phyloP scores from a whole-genome alignment of 2,113 vertebrate genomes.

The Stegostoma tigrinum region DNA sequence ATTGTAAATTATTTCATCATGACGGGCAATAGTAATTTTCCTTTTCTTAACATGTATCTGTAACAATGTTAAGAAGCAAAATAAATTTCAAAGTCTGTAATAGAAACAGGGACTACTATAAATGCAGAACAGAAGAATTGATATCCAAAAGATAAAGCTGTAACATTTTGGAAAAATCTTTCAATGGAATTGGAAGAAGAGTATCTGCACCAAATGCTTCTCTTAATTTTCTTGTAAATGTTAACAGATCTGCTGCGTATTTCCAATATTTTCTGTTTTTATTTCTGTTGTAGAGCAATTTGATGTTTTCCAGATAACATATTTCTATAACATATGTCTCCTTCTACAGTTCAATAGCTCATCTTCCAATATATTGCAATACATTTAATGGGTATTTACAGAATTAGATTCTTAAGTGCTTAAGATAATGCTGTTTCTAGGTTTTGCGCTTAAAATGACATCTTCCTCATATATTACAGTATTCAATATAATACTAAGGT shows the following conservation, averaged over 20 bases:
- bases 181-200: background rate
- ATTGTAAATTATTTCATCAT: background rate
- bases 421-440: background rate
- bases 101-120: background rate
- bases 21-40: background rate
- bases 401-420: background rate
- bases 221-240: background rate
- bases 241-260: background rate
- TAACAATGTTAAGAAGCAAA: background rate
- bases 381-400: background rate
- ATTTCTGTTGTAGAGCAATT: background rate
- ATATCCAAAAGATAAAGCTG: background rate
- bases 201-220: background rate
- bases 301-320: background rate
- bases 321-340: background rate
- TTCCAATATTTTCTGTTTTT: background rate
- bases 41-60: background rate
- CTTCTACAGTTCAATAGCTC: background rate
- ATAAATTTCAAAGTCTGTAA: background rate
- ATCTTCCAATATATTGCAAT: background rate
- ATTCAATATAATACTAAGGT: background rate
- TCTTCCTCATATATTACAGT: background rate
- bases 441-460: constrained; percentile 12
- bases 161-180: background rate
- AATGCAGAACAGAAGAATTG: background rate